Conservation (phyloP, 2,888 invertebrate species). For the Achlya flavicornis region DNA sequence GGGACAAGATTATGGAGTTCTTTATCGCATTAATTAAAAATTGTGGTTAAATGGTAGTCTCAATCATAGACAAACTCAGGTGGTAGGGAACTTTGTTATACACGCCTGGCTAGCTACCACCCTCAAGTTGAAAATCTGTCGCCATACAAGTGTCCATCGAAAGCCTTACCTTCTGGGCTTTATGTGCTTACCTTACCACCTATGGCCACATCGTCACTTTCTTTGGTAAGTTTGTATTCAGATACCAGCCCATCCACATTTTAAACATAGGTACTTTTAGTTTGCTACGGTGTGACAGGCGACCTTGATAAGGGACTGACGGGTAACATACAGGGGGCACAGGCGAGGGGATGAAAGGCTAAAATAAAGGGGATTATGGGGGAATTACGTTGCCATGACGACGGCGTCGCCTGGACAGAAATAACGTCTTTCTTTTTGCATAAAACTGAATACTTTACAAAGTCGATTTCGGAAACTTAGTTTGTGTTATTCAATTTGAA, state of each 20-base stretch:
- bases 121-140: too few species aligned
- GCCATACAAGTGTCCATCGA: too few species aligned
- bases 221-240: too few species aligned
- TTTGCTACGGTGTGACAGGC: conserved; percentile 58
- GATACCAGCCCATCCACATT: too few species aligned
- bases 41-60: too few species aligned
- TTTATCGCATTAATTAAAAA: too few species aligned
- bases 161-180: too few species aligned
- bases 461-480: conserved; percentile 32
- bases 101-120: too few species aligned
- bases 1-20: too few species aligned
- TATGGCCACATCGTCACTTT: not conserved
- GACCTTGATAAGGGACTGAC: conserved; percentile 43
- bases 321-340: conserved; percentile 52
- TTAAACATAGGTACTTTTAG: conserved; percentile 11
- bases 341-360: conserved; percentile 62
- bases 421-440: conserved; percentile 55
- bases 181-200: too few species aligned
- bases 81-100: too few species aligned
- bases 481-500: not conserved
- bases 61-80: too few species aligned
- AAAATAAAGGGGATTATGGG: conserved; percentile 76
- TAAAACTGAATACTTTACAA: conserved; percentile 56
- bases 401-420: conserved; percentile 53
- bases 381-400: conserved; percentile 68